A percentile compares a stretch with the other conserved stretches of the same genome.
These are phyloP conservation scores for Nymphalis io DNA, from an alignment of 1,140 invertebrate species.

Conservation along the genomic window DNA sequence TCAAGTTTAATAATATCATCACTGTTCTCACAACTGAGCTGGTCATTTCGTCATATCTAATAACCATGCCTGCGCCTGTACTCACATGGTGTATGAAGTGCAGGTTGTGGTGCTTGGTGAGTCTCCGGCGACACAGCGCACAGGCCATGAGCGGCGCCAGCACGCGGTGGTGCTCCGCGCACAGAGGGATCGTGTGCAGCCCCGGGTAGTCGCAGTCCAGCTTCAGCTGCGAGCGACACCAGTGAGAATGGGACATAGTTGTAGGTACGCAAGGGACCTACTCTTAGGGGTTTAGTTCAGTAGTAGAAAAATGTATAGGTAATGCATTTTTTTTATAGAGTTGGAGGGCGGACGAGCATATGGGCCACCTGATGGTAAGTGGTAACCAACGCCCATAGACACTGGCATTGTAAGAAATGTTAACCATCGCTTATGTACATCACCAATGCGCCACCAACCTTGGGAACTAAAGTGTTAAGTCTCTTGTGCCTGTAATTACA, in stretches of 20 bases:
- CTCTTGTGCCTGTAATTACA: too few relatives aligned
- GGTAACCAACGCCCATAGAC: too few relatives aligned
- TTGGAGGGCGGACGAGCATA: too few relatives aligned
- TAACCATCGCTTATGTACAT: too few relatives aligned
- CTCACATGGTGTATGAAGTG: conserved; percentile 82
- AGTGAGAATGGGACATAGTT: not conserved
- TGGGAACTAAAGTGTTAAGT: too few relatives aligned
- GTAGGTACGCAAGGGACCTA: too few relatives aligned
- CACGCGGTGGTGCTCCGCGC: conserved; percentile 83
- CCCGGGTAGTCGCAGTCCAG: conserved; percentile 82
- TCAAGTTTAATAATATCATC: not conserved
- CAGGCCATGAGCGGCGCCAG: conserved; percentile 88
- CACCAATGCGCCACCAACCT: too few relatives aligned
- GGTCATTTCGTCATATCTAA: not conserved
- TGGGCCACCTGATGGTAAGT: too few relatives aligned
- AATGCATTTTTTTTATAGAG: too few relatives aligned
- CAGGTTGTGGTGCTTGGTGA: conserved; percentile 86
- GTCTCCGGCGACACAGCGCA: conserved; percentile 86
- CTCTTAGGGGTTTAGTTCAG: too few relatives aligned
- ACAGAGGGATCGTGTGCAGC: conserved; percentile 83
- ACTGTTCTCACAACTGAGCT: not conserved
- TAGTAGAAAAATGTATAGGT: too few relatives aligned
- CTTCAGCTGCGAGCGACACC: conserved; percentile 72
- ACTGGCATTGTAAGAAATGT: too few relatives aligned
- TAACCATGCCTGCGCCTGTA: conserved; percentile 11